Evolutionary conservation across 2,797 vertebrate species (phyloP).

Genomic region (Xenopus petersii): DNA sequence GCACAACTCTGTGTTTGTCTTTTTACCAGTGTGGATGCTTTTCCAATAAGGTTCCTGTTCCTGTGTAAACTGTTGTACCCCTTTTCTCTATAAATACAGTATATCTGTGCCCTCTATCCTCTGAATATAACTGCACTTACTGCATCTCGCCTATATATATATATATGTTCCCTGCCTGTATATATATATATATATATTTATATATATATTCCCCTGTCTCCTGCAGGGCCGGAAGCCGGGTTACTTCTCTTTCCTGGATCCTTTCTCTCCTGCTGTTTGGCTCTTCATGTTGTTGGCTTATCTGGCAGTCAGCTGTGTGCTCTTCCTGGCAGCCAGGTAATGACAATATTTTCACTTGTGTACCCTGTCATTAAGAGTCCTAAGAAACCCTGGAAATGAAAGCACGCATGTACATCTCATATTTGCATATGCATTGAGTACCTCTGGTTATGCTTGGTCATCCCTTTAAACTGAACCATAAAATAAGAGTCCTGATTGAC

Average conservation of each 20-base stretch:
- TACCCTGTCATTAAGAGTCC: background rate
- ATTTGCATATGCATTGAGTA: background rate
- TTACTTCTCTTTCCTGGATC: constrained; percentile 94
- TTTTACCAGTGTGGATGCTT: too few species aligned
- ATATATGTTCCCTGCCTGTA: constrained; percentile 40
- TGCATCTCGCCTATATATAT: constrained; percentile 16
- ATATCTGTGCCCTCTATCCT: constrained; percentile 1
- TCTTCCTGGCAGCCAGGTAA: constrained; percentile 92
- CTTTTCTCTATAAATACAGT: background rate
- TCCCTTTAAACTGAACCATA: too few species aligned
- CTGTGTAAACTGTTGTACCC: too few species aligned
- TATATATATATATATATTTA: background rate
- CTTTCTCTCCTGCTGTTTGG: constrained; percentile 92
- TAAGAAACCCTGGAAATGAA: background rate
- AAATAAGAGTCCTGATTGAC: too few species aligned
- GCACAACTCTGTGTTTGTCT: too few species aligned
- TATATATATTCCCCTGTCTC: constrained; percentile 27
- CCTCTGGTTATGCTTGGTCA: too few species aligned
- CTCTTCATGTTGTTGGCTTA: constrained; percentile 95
- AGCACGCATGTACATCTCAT: background rate
- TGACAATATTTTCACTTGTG: constrained; percentile 16
- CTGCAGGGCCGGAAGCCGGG: constrained; percentile 87
- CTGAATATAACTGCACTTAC: constrained; percentile 25
- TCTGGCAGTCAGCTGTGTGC: constrained; percentile 88
- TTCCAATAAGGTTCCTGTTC: too few species aligned